phyloP scores from a whole-genome alignment of 2,888 invertebrate species.

The Marasmarcha lunaedactyla region DNA sequence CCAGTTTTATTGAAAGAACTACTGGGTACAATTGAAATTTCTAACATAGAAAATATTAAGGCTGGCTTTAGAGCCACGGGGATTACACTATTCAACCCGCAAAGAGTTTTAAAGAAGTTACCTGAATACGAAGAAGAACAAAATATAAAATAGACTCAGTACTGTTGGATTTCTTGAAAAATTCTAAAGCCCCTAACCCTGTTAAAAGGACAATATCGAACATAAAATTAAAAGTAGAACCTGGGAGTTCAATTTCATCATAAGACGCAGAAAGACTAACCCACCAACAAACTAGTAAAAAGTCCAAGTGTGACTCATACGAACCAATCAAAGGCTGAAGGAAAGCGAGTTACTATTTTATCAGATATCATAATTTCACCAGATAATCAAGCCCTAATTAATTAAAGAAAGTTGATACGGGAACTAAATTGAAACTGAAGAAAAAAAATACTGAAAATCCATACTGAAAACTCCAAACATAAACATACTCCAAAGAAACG shows the following conservation, averaged over 20 bases:
- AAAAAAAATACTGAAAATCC: not conserved
- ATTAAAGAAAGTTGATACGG: not conserved
- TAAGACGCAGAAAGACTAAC: not conserved
- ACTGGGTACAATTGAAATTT: not conserved
- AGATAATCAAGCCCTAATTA: not conserved
- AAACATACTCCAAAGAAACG: no score
- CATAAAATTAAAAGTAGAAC: not conserved
- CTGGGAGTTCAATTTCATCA: not conserved
- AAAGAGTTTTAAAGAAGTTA: not conserved
- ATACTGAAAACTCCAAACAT: no score
- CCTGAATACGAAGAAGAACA: not conserved
- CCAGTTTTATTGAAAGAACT: not conserved
- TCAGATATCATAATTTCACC: not conserved
- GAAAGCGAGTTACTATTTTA: not conserved
- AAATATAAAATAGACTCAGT: not conserved
- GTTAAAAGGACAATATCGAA: not conserved
- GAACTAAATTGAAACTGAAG: not conserved
- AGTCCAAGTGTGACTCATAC: not conserved
- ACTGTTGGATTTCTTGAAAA: not conserved
- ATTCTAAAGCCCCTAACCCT: not conserved
- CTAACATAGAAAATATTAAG: not conserved
- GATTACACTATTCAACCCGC: not conserved
- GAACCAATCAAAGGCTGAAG: not conserved
- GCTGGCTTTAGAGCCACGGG: conserved; percentile 1
- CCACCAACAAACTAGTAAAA: no score